Conservation (phyloP, 2,797 vertebrate genomes). For the Phylloscopus collybita region DNA sequence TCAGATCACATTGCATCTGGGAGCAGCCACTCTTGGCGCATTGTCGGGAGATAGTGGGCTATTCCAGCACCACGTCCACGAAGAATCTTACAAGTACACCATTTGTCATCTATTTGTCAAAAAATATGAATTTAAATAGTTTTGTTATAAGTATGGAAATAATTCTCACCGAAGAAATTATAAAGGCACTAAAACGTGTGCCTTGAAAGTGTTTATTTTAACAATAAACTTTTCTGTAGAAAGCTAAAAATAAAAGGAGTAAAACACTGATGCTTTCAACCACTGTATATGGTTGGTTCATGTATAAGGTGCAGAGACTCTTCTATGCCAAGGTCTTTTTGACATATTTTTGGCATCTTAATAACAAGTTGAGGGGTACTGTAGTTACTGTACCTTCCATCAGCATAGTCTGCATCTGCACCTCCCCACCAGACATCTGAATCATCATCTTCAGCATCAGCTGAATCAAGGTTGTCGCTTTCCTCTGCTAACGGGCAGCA, state of each 20-base stretch:
- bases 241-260: background rate
- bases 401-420: constrained; percentile 89
- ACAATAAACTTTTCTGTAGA: background rate
- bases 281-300: background rate
- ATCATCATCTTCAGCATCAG: constrained; percentile 87
- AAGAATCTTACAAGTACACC: background rate
- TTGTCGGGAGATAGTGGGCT: no score
- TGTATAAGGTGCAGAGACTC: background rate
- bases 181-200: background rate
- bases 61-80: no score
- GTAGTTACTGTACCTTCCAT: constrained; percentile 84
- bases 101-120: background rate
- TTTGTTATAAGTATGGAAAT: background rate
- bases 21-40: no score
- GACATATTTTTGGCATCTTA: background rate
- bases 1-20: no score
- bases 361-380: background rate
- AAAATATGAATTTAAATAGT: background rate
- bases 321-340: background rate
- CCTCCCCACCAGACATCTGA: constrained; percentile 98
- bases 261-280: background rate
- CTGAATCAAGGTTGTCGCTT: constrained; percentile 85
- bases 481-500: constrained; percentile 88
- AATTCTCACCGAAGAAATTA: background rate
- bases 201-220: background rate